Evolutionary conservation across 2,797 vertebrate species (phyloP).

Genomic region (Adelosebastes latens): DNA sequence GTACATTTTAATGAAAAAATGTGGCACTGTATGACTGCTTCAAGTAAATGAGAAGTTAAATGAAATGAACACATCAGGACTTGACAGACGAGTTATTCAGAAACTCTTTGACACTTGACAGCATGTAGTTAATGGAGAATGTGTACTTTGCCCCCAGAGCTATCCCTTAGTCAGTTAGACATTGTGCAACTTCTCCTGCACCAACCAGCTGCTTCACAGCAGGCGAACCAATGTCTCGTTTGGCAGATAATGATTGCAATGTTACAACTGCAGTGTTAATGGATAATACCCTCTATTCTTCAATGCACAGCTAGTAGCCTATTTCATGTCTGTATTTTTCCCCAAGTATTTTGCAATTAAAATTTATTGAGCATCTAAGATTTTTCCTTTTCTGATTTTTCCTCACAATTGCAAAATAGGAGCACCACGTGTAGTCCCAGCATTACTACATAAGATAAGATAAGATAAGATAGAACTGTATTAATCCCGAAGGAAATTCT

Average conservation of each 20-base stretch:
- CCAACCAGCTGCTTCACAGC: neutral
- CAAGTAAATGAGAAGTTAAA: neutral
- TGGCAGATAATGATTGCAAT: neutral
- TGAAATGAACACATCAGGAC: neutral
- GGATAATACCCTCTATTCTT: too few species aligned
- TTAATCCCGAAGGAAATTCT: too few species aligned
- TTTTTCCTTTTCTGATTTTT: too few species aligned
- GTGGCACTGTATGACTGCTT: neutral
- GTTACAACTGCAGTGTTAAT: neutral
- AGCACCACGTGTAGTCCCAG: slow-evolving; percentile 62
- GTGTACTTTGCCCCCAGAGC: slow-evolving; percentile 42
- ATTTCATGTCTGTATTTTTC: too few species aligned
- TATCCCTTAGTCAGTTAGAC: neutral
- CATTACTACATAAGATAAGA: slow-evolving; percentile 31
- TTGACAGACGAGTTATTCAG: too few species aligned
- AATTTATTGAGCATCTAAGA: too few species aligned
- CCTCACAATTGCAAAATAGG: too few species aligned
- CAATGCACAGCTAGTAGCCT: too few species aligned
- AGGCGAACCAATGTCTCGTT: neutral
- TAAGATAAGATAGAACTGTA: too few species aligned
- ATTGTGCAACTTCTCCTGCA: slow-evolving; percentile 25
- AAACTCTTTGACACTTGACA: neutral
- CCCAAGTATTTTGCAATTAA: too few species aligned
- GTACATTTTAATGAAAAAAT: neutral
- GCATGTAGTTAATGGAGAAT: neutral